Conservation (phyloP, 2,113 vertebrate genomes). For the Pelmatolapia mariae region DNA sequence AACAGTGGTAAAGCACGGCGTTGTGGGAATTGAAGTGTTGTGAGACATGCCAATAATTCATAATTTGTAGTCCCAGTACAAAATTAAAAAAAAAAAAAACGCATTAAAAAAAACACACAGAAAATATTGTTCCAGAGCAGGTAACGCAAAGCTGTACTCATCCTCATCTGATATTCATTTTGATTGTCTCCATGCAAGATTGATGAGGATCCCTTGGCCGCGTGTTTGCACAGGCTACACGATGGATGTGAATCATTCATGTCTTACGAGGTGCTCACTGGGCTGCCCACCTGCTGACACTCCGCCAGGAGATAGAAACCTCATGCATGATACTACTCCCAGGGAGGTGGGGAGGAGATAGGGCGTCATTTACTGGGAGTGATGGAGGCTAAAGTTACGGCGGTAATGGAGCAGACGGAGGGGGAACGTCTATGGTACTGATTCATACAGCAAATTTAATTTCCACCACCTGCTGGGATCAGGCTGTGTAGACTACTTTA, state of each 20-base stretch:
- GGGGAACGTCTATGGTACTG: neutral
- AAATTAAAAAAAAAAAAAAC: neutral
- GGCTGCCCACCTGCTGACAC: slow-evolving; percentile 16
- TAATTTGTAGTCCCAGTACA: slow-evolving; percentile 1
- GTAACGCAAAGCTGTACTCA: slow-evolving; percentile 1
- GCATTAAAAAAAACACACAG: neutral
- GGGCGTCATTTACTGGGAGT: neutral
- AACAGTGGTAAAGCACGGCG: neutral
- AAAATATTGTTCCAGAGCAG: neutral
- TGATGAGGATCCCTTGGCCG: slow-evolving; percentile 36
- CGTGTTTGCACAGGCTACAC: slow-evolving; percentile 37
- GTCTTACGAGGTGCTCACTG: neutral
- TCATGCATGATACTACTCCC: neutral
- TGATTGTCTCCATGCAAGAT: slow-evolving; percentile 55
- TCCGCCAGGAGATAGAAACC: neutral
- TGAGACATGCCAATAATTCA: slow-evolving; percentile 40
- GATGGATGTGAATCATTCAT: slow-evolving; percentile 53
- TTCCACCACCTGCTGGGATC: slow-evolving; percentile 4
- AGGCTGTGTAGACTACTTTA: slow-evolving; percentile 8
- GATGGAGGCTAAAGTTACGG: slow-evolving; percentile 17
- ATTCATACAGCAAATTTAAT: slow-evolving; percentile 27
- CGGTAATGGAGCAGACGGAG: neutral
- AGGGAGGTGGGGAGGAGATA: neutral
- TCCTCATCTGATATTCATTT: slow-evolving; percentile 49
- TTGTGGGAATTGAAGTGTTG: neutral